These are phyloP conservation scores for Poeciliopsis retropinna DNA, from an alignment of 2,113 vertebrate species.

Conservation along the genomic window DNA sequence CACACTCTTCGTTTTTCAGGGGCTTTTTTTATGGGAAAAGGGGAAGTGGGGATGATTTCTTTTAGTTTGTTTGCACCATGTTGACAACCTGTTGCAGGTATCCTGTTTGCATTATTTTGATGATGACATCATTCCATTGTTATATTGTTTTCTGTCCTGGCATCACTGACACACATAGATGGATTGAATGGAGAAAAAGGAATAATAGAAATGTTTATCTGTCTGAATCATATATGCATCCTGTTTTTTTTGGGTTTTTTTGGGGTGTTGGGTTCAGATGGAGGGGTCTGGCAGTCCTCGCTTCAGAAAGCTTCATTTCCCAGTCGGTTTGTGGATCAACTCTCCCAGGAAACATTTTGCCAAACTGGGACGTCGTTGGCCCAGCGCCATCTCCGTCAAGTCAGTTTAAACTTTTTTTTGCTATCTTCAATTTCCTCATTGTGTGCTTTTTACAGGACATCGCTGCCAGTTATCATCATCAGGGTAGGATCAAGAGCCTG, in stretches of 20 bases:
- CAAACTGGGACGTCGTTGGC: constrained; percentile 90
- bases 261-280: constrained; percentile 69
- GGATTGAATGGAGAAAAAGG: constrained; percentile 4
- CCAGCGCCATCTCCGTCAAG: constrained; percentile 90
- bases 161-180: constrained; percentile 20
- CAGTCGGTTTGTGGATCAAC: constrained; percentile 94
- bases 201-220: constrained; percentile 1
- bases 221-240: neutral
- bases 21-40: constrained; percentile 13
- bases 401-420: constrained; percentile 69
- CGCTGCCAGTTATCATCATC: neutral
- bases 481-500: neutral
- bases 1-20: constrained; percentile 33
- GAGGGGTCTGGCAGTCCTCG: constrained; percentile 91
- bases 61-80: constrained; percentile 48
- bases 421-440: constrained; percentile 7
- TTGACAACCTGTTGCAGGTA: constrained; percentile 61
- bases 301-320: constrained; percentile 90
- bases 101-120: constrained; percentile 67
- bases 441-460: neutral
- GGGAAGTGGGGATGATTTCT: constrained; percentile 8
- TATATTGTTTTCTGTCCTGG: constrained; percentile 56
- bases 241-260: neutral
- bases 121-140: constrained; percentile 72
- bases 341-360: constrained; percentile 93